A percentile compares a stretch with the other conserved stretches of the same genome.
phyloP scores from a whole-genome alignment of 2,113 vertebrate genomes.

The Nothoprocta perdicaria region DNA sequence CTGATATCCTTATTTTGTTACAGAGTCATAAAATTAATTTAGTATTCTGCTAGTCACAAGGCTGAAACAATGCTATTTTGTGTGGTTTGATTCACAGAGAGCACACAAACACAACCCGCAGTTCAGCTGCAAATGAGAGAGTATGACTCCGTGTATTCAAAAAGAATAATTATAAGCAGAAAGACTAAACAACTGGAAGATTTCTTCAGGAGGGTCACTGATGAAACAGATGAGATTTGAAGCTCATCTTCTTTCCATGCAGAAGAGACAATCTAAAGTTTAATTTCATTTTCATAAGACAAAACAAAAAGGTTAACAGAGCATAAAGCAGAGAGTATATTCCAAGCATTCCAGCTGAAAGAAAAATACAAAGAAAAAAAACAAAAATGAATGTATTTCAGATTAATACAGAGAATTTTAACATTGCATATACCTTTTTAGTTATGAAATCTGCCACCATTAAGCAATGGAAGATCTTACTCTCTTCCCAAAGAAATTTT shows the following conservation, averaged over 20 bases:
- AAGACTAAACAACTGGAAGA: not conserved
- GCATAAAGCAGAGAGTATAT: not conserved
- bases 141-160: not conserved
- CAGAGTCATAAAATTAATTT: not conserved
- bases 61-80: not conserved
- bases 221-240: not conserved
- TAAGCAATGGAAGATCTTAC: not conserved
- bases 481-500: slow-evolving; percentile 1
- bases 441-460: not conserved
- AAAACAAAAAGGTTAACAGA: not conserved
- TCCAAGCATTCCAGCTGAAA: not conserved
- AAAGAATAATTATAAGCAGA: not conserved
- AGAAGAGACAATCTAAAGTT: not conserved
- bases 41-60: not conserved
- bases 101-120: not conserved
- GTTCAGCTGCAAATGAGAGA: not conserved
- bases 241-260: not conserved
- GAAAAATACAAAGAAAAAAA: slow-evolving; percentile 1
- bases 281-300: not conserved
- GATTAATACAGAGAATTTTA: not conserved
- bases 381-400: not conserved
- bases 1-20: not conserved
- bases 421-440: accelerated
- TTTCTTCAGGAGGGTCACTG: not conserved
- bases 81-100: not conserved